Evolutionary conservation across 2,888 invertebrate genomes (phyloP).

Genomic region (Cerceris ruficornis): DNA sequence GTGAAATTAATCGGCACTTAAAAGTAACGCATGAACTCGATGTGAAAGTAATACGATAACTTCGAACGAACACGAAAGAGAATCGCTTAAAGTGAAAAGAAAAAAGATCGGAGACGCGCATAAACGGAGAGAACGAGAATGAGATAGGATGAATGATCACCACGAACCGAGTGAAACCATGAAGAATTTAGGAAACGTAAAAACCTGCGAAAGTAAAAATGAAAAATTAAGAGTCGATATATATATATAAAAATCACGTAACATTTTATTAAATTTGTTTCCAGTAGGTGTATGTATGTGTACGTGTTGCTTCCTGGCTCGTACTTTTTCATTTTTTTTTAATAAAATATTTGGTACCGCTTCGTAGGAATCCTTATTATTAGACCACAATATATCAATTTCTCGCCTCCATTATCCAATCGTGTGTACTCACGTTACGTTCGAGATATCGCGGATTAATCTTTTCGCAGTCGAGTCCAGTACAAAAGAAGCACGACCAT

Average conservation of each 20-base stretch:
- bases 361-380: conserved; percentile 70
- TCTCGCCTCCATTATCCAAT: conserved; percentile 25
- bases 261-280: conserved; percentile 77
- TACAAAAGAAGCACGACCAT: conserved; percentile 64
- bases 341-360: conserved; percentile 78
- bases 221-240: conserved; percentile 68
- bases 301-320: conserved; percentile 65
- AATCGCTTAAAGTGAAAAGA: background rate
- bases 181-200: conserved; percentile 31
- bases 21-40: background rate
- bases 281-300: conserved; percentile 66
- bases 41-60: background rate
- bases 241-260: conserved; percentile 74
- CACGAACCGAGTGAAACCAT: conserved; percentile 18
- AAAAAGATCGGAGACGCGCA: background rate
- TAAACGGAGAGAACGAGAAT: background rate
- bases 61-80: background rate
- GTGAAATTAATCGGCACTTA: too few relatives aligned
- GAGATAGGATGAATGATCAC: conserved; percentile 35
- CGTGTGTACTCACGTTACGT: conserved; percentile 21
- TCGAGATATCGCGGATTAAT: conserved; percentile 40
- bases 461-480: conserved; percentile 57
- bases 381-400: conserved; percentile 60
- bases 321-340: conserved; percentile 56
- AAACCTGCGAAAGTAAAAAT: conserved; percentile 48